Evolutionary conservation across 2,888 invertebrate genomes (phyloP).

Genomic region (Drepanosiphum platanoidis): DNA sequence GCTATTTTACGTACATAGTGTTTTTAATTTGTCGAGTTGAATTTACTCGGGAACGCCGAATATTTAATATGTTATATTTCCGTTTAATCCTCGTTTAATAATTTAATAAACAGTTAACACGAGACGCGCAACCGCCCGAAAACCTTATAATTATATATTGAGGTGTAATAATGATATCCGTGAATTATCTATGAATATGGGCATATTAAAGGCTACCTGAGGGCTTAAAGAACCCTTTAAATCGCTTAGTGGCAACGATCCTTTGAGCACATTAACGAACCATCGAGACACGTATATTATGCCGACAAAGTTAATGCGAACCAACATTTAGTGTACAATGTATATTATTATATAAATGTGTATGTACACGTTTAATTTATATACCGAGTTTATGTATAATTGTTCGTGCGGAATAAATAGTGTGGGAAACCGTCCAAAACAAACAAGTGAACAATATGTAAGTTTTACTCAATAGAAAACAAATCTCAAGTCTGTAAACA

Average conservation of each 20-base stretch:
- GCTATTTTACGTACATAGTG: too few species aligned
- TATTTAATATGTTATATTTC: too few species aligned
- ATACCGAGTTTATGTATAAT: slow-evolving; percentile 13
- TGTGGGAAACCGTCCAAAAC: slow-evolving; percentile 10
- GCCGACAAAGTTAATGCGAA: background rate
- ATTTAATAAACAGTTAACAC: background rate
- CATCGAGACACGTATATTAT: background rate
- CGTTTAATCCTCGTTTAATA: too few species aligned
- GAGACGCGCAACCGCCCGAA: background rate
- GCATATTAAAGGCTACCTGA: slow-evolving; percentile 8
- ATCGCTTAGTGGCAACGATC: slow-evolving; percentile 5
- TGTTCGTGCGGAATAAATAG: slow-evolving; percentile 6
- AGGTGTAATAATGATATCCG: background rate
- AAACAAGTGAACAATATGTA: slow-evolving; percentile 11
- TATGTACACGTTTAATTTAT: background rate
- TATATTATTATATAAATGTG: background rate
- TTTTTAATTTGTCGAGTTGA: too few species aligned
- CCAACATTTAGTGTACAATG: background rate
- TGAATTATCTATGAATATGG: background rate
- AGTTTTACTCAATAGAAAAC: background rate
- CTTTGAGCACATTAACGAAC: slow-evolving; percentile 5
- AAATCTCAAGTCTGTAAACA: background rate
- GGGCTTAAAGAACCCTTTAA: slow-evolving; percentile 22
- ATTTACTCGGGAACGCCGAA: too few species aligned
- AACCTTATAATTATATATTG: background rate